Evolutionary conservation across 2,888 invertebrate species (phyloP).

Genomic region (Netelia melanura): DNA sequence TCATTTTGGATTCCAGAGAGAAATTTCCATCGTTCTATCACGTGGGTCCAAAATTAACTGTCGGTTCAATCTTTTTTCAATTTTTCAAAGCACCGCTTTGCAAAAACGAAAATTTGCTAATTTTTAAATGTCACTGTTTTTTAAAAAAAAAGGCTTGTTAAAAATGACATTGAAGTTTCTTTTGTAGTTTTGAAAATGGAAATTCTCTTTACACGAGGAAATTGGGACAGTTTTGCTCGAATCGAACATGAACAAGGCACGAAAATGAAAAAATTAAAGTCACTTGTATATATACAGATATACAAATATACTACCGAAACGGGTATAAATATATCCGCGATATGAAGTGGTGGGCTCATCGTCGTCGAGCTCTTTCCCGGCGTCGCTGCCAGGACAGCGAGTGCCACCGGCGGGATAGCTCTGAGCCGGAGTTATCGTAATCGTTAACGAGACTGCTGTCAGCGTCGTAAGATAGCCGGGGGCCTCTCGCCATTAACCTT

Average conservation of each 20-base stretch:
- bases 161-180: background rate
- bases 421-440: constrained; percentile 79
- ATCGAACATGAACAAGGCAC: background rate
- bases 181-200: background rate
- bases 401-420: constrained; percentile 68
- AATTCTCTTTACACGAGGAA: background rate
- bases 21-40: background rate
- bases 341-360: constrained; percentile 45
- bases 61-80: background rate
- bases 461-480: constrained; percentile 80
- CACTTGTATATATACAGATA: constrained; percentile 24
- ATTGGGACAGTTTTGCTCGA: background rate
- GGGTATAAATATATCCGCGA: constrained; percentile 19
- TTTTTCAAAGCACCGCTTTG: background rate
- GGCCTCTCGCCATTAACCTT: constrained; percentile 81
- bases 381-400: constrained; percentile 56
- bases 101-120: background rate
- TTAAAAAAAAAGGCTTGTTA: background rate
- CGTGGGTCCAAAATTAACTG: background rate
- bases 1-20: background rate
- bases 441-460: constrained; percentile 82
- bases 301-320: background rate
- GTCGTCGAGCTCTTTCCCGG: constrained; percentile 46
- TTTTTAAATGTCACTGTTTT: background rate
- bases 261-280: background rate